A percentile compares a stretch with the other conserved stretches of the same genome.
phyloP scores from a whole-genome alignment of 2,797 vertebrate genomes.

The Cirrhinus molitorella region DNA sequence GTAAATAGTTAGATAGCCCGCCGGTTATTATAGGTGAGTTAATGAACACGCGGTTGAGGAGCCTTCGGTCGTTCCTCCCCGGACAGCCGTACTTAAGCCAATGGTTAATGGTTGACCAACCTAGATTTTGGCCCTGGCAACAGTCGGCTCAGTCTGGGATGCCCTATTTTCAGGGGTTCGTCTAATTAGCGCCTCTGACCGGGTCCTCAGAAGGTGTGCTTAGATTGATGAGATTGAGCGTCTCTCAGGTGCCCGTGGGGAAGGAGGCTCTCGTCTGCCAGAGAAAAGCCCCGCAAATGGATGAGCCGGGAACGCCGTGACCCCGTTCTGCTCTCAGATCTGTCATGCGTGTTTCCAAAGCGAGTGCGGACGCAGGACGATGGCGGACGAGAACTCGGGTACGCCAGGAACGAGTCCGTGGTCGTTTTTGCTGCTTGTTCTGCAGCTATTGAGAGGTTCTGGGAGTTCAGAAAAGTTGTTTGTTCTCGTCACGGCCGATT shows the following conservation, averaged over 20 bases:
- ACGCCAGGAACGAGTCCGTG: neutral
- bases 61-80: neutral
- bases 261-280: conserved; percentile 52
- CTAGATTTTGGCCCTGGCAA: conserved; percentile 1
- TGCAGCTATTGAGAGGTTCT: neutral
- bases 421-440: neutral
- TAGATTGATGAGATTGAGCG: conserved; percentile 74
- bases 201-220: conserved; percentile 65
- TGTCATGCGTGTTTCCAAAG: neutral
- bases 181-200: conserved; percentile 72
- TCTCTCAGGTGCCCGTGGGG: conserved; percentile 58
- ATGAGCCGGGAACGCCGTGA: conserved; percentile 69
- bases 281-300: conserved; percentile 64
- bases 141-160: conserved; percentile 9
- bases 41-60: neutral
- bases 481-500: neutral
- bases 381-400: neutral
- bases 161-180: conserved; percentile 68
- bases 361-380: neutral
- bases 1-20: neutral
- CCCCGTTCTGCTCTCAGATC: conserved; percentile 66
- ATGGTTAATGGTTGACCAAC: conserved; percentile 56
- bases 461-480: neutral
- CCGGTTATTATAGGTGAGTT: neutral
- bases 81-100: conserved; percentile 44